Percentiles rank a stretch among this genome's conserved stretches.
These are phyloP conservation scores for Ailurus styani DNA, from an alignment of 2,113 vertebrate genomes.

Conservation along the genomic window DNA sequence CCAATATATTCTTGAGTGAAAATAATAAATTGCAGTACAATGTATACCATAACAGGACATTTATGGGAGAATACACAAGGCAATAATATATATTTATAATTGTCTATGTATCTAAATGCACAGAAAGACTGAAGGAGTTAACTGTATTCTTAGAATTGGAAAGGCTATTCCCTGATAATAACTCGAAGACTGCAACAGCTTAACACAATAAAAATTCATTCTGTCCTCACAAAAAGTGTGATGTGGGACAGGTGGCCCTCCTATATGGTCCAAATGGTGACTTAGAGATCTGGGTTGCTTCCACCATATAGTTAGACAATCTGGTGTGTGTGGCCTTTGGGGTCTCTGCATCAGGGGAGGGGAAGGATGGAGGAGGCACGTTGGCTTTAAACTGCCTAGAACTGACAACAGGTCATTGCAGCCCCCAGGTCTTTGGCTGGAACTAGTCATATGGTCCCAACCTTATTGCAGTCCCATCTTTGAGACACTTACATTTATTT, in stretches of 20 bases:
- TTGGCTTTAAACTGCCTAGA: not conserved
- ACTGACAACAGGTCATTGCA: not conserved
- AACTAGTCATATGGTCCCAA: not conserved
- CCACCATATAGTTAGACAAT: not conserved
- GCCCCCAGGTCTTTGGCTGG: not conserved
- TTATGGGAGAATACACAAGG: not conserved
- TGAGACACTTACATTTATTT: constrained; percentile 2
- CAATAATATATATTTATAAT: not conserved
- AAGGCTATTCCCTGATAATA: not conserved
- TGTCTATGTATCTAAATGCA: not conserved
- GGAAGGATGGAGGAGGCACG: not conserved
- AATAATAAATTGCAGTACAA: not conserved
- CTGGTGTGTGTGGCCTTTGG: not conserved
- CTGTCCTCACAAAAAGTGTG: not conserved
- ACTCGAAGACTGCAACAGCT: not conserved
- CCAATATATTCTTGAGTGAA: not conserved
- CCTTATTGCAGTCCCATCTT: not conserved
- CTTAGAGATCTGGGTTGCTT: not conserved
- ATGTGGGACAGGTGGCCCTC: not conserved
- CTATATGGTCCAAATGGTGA: not conserved
- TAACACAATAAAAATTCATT: not conserved
- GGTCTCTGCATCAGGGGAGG: not conserved
- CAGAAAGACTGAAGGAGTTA: not conserved
- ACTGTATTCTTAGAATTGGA: not conserved
- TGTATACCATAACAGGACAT: not conserved